Conservation (phyloP, 1,140 invertebrate species). For the Neotoxoptera formosana region DNA sequence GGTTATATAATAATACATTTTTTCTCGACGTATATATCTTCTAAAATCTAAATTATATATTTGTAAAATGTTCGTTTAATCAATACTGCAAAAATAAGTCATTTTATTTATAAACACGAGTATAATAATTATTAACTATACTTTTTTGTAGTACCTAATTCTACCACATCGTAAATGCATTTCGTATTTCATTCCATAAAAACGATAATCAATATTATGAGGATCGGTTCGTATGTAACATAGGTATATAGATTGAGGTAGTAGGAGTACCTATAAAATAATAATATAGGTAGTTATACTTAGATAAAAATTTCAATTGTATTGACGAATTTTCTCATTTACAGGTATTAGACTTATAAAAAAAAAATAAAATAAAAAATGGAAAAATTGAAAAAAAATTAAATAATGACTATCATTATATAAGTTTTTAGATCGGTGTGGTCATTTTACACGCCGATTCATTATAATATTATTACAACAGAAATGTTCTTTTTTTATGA, state of each 20-base stretch:
- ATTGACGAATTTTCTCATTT: conserved; percentile 51
- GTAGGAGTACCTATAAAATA: not conserved
- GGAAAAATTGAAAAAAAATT: conserved; percentile 5
- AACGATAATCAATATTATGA: conserved; percentile 3
- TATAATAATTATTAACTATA: conserved; percentile 15
- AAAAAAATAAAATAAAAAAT: conserved; percentile 16
- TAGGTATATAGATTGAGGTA: not conserved
- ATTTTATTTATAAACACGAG: not conserved
- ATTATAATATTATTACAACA: conserved; percentile 16
- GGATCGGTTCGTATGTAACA: not conserved
- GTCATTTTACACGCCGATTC: not conserved
- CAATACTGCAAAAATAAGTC: not conserved
- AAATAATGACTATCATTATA: not conserved
- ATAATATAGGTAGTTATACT: not conserved
- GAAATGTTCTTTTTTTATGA: conserved; percentile 36
- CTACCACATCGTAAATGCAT: not conserved
- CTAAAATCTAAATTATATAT: conserved; percentile 22
- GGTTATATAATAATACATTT: not conserved
- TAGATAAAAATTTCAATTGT: conserved; percentile 7
- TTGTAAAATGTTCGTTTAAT: not conserved
- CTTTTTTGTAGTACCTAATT: conserved; percentile 3
- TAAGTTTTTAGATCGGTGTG: not conserved
- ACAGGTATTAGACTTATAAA: conserved; percentile 49
- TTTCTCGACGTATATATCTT: not conserved
- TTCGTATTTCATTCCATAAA: conserved; percentile 4